Base-by-base conservation (phyloP, 2,113 vertebrate genomes). In the Oxyruncus cristatus region DNA sequence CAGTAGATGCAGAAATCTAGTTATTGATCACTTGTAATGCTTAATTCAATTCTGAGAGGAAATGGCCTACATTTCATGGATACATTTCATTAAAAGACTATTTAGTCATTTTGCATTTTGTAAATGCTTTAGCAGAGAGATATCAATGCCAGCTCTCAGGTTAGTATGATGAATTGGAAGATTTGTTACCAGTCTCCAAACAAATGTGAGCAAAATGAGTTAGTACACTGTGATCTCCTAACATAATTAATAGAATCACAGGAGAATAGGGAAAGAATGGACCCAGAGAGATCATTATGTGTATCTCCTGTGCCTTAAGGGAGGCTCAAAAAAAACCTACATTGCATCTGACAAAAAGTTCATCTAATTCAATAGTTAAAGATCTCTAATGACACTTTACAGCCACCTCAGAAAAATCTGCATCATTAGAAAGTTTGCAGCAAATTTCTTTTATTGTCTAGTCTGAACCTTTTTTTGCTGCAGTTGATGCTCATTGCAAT, bases 81-180 rank as follows among this genome's bases (percentile, higher is more conserved):
- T 92, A 89, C 79, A 87, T 96, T 96, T 96, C 85, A 97, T 96
- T 96, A 94, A 53, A 96, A 92, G 77, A 39, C 68, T 93, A 78
- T 93, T 95, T 94, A 97, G 89, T 95, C 82, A 67, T 91, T 92
- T 84, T 88, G 47, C 32, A 71, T 94, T 93, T 93, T 71, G 61
- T 84, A 94, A 93, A 93, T 75, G 88, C 83, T 81, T 96, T 93
- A 91, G 73, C 68, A 71, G 75, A 35, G 85, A 83, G 49, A 66
- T 92, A 71, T 73, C 70, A 78, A 27, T 65, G 68, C 24, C 79
- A 89, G 41, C 80, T 96, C 7, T 0, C 47, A 85, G 66, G 27
- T 21, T 28, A 68, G n/a, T 14, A 41, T 30, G 4, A 81, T 46
- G 80, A 82, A 89, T 81, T 89, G 41, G 32, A 89, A 89, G 68